Conservation (phyloP, 1,140 invertebrate genomes). For the Danaus melanippus region DNA sequence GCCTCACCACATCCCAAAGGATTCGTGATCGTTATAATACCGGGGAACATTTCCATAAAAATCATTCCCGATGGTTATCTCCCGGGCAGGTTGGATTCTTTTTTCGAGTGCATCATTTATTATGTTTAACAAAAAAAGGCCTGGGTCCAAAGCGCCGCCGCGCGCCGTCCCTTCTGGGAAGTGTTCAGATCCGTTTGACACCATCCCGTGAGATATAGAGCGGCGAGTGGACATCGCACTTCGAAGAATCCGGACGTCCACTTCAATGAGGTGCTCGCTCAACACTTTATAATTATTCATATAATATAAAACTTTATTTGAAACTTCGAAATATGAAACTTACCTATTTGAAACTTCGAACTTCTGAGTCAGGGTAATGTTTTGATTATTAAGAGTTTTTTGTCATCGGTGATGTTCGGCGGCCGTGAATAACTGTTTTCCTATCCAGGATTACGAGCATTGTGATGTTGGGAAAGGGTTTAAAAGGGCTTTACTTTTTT, state of each 20-base stretch:
- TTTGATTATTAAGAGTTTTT: not conserved
- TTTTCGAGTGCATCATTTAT: constrained; percentile 66
- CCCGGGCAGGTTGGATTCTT: constrained; percentile 66
- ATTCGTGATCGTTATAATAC: constrained; percentile 66
- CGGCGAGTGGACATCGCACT: constrained; percentile 48
- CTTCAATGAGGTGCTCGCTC: constrained; percentile 38
- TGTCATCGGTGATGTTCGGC: constrained; percentile 22
- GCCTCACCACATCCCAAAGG: constrained; percentile 63
- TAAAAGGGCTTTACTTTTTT: constrained; percentile 24
- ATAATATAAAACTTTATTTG: too few relatives aligned
- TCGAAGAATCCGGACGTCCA: constrained; percentile 45
- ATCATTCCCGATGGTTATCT: constrained; percentile 69
- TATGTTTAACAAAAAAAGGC: constrained; percentile 65
- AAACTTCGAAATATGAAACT: too few relatives aligned
- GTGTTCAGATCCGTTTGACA: constrained; percentile 62
- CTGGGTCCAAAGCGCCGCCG: constrained; percentile 56
- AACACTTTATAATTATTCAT: too few relatives aligned
- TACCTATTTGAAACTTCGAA: too few relatives aligned
- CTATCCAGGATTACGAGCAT: constrained; percentile 34
- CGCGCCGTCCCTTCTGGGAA: constrained; percentile 59
- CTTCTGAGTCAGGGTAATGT: too few relatives aligned
- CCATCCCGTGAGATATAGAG: constrained; percentile 62
- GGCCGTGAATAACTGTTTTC: constrained; percentile 32
- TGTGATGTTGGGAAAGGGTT: constrained; percentile 36
- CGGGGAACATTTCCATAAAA: constrained; percentile 69